Evolutionary conservation across 1,140 invertebrate species (phyloP), one percentile per base, ranked within the genome.

Genomic region (Zaprionus africanus): DNA sequence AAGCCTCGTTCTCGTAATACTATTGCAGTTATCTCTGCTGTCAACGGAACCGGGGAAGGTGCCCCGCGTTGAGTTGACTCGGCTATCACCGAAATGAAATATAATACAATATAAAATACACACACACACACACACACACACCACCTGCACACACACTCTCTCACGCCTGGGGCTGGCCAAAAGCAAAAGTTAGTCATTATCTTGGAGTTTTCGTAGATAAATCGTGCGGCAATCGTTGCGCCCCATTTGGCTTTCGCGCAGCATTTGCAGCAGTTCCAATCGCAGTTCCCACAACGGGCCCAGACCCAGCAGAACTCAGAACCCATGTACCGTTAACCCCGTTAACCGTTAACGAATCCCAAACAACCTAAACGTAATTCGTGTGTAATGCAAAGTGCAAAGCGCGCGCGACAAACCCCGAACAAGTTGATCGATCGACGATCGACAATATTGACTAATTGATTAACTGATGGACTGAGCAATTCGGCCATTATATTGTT

Each of bases 181-280:
- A 77, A 67, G 56, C 54, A 72, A 79, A 66, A 76, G 82, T 71
- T 81, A 79, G 72, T 72, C 77, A 88, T 90, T 88, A 88, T 88
- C 84, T 88, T 88, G 81, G 85, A 88, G 86, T 88, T 86, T 88
- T 81, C 81, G 85, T 85, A 88, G 84, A 88, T 88, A 88, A 88
- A 90, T 90, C 84, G 84, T 36, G 51, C 51, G 64, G 70, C 59
- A 78, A 66, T 19, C 51, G n/a, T 17, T 46, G 41, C n/a, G 36
- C 24, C 28, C 41, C 22, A 36, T 49, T 38, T 65, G 71, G 77
- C 60, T 78, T 78, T 83, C 84, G 56, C 77, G 62, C 66, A 77
- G 78, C 79, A 79, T 74, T 82, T 68, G 57, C 24, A 56, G 53
- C 62, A 73, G 69, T 67, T 38, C 28, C 43, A 41, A 62, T 63